Evolutionary conservation across 2,888 invertebrate species (phyloP), one percentile per base, ranked within the genome.

Genomic region (Lasioglossum leucozonium): DNA sequence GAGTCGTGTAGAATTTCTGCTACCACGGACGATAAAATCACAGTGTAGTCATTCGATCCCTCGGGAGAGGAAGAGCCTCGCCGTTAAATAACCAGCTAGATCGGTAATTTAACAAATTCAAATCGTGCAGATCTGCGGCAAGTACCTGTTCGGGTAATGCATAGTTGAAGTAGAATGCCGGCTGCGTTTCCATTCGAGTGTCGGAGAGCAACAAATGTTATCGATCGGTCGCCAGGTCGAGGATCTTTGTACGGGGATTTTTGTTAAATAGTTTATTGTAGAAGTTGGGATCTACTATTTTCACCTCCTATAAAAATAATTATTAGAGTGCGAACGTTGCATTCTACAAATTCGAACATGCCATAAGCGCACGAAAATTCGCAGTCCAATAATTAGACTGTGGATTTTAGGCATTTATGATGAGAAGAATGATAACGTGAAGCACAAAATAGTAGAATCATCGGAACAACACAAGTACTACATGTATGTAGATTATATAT

Each of bases 61-160:
- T 26, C 58, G 26, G 58, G 58, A 58, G 58, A 58, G 26, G 58
- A 58, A 26, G 58, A 58, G 16, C 26, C 16, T 58, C 58, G 58
- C 16, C 58, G 26, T 58, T 58, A 58, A 58, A 58, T 30, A 62
- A 42, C 40, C 62, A n/a, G 40, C 22, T 13, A 30, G 26, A 58
- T 58, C 58, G 58, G 58, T 58, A 58, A 58, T 58, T 58, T 58
- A 58, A 58, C 34, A 67, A 37, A 67, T 37, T 67, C 37, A 37
- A 34, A 37, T 37, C 67, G 67, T 37, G 30, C 67, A 30, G 67
- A 37, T 67, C 37, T 67, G 67, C 67, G 67, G 30, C 37, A 67
- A 37, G 4, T 67, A 16, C 58, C 58, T 26, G 58, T 26, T 30
- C 26, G 26, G 26, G 58, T 26, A 58, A 58, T 58, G 58, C 58